These are phyloP conservation scores for Hyles vespertilio DNA, from an alignment of 1,140 invertebrate genomes.

Conservation along the genomic window DNA sequence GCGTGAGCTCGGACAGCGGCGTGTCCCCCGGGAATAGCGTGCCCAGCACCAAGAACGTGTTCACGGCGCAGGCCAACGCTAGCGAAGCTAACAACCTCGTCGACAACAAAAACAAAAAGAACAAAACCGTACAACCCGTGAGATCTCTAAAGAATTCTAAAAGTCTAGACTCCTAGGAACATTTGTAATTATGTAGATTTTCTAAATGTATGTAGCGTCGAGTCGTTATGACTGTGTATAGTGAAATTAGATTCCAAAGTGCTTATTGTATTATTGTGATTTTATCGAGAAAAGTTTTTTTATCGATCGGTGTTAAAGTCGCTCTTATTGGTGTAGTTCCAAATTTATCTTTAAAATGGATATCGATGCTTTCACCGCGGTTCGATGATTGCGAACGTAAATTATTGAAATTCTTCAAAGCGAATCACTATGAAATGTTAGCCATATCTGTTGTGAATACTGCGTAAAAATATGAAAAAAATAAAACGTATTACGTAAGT, in stretches of 20 bases:
- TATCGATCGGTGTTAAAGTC: slow-evolving; percentile 21
- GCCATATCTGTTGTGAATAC: slow-evolving; percentile 1
- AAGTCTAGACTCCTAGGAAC: slow-evolving; percentile 68
- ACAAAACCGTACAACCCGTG: slow-evolving; percentile 38
- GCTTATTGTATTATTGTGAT: slow-evolving; percentile 56
- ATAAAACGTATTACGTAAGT: neutral
- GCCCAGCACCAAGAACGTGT: slow-evolving; percentile 51
- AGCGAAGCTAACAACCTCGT: slow-evolving; percentile 35
- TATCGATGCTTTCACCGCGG: too few species aligned
- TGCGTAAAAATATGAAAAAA: neutral
- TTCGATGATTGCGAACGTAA: neutral
- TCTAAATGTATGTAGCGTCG: slow-evolving; percentile 70
- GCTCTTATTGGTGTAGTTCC: slow-evolving; percentile 23
- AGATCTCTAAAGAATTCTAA: slow-evolving; percentile 68
- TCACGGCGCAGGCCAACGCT: slow-evolving; percentile 41
- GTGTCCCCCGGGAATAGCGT: slow-evolving; percentile 60
- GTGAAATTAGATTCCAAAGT: slow-evolving; percentile 62
- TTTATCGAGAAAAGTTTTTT: slow-evolving; percentile 18
- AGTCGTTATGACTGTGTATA: slow-evolving; percentile 52
- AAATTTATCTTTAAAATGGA: slow-evolving; percentile 1
- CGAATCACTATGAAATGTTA: slow-evolving; percentile 5
- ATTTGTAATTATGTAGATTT: slow-evolving; percentile 76
- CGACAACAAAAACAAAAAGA: slow-evolving; percentile 60
- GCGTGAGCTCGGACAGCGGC: slow-evolving; percentile 60
- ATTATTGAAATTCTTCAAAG: slow-evolving; percentile 7